Percentiles rank a stretch among this genome's conserved stretches.
Evolutionary conservation across 2,113 vertebrate species (phyloP).

Genomic region (Phainopepla nitens): DNA sequence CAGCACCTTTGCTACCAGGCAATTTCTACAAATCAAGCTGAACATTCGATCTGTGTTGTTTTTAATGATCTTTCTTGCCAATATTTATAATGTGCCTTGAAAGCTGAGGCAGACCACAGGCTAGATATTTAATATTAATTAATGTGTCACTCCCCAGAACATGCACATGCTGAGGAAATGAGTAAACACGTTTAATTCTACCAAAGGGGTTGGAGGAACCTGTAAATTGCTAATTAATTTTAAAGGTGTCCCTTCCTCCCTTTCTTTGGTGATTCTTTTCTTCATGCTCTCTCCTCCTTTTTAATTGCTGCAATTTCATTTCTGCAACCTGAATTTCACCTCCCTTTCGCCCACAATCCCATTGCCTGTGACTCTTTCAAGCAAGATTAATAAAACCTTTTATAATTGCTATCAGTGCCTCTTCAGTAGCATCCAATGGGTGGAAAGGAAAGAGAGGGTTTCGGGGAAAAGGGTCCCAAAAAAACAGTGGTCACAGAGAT

Average conservation of each 20-base stretch:
- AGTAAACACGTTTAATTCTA: background rate
- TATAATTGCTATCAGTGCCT: background rate
- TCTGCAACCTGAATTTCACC: background rate
- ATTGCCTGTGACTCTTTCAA: background rate
- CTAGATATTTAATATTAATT: slow-evolving; percentile 38
- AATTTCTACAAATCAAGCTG: slow-evolving; percentile 35
- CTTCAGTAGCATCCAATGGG: background rate
- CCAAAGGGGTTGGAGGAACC: background rate
- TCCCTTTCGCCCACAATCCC: background rate
- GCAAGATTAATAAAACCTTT: background rate
- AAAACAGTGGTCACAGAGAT: background rate
- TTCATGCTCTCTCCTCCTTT: background rate
- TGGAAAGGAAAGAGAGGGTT: background rate
- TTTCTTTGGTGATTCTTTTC: background rate
- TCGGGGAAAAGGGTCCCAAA: background rate
- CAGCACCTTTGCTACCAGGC: slow-evolving; percentile 14
- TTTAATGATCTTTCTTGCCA: slow-evolving; percentile 42
- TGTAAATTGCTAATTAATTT: background rate
- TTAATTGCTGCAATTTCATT: background rate
- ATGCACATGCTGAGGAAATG: background rate
- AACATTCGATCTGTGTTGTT: slow-evolving; percentile 35
- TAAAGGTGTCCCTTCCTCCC: background rate
- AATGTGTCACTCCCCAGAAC: background rate
- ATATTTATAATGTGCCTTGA: slow-evolving; percentile 36
- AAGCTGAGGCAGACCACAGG: background rate